Base-by-base conservation (phyloP, 2,888 invertebrate species). In the Cheilosia pagana region DNA sequence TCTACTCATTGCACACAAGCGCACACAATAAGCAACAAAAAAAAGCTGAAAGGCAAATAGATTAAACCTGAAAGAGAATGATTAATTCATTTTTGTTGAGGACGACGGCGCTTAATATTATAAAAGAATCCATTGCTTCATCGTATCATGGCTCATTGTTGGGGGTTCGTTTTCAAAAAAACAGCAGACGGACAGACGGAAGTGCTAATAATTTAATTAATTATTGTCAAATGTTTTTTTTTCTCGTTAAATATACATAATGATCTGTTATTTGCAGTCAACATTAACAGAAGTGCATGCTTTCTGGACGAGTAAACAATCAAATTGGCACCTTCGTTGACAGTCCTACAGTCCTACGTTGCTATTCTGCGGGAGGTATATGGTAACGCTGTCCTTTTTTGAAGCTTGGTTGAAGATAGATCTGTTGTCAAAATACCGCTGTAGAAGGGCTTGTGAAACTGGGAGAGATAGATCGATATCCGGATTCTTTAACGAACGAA, bases 141-240 rank as follows among this genome's bases (percentile, higher is more conserved):
- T 45, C 39, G 16, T 45, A 52, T n/a, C 19, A 57, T 70, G 71
- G 62, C 50, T 59, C 43, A 48, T 63, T 57, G 57, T 23, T 2
- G 41, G 55, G 48, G 48, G 7, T 35, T 68, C 63, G 19, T 75
- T 48, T 65, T 23, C 59, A 21, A 8, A 19, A 21, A 41, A 48
- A 79, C 57, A 86, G 77, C 81, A 59, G 87, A 88, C 88, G 52
- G 88, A 88, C 87, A 57, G 67, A 86, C 86, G 62, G 68, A 87
- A 85, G 79, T 68, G 86, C 86, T 87, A 86, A 82, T 75, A 76
- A 78, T 67, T 81, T 76, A 70, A 81, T 77, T 67, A 81, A 71
- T 59, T 74, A 85, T 76, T 59, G 41, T 72, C 43, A 43, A 55
- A 48, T 41, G 16, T 68, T 77, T 43, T 62, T 74, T 35, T 35